Evolutionary conservation across 2,113 vertebrate genomes (phyloP).

Genomic region (Pachypanchax playfairii): DNA sequence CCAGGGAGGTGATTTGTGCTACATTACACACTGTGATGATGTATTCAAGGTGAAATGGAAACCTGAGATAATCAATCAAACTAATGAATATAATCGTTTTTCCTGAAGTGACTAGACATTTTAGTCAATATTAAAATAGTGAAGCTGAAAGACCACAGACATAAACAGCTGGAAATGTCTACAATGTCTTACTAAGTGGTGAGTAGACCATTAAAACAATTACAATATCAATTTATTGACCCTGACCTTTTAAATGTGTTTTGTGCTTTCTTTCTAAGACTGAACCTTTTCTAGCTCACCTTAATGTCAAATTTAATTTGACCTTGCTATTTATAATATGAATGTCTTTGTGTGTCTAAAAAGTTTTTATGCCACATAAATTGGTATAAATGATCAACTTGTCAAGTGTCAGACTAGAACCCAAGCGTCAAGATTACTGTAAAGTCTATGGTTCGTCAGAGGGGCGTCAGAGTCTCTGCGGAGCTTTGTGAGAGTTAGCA

Average conservation of each 20-base stretch:
- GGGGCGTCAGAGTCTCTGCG: too few species aligned
- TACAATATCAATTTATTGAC: conserved; percentile 10
- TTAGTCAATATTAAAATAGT: conserved; percentile 9
- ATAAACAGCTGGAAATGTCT: not conserved
- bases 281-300: not conserved
- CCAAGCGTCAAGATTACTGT: too few species aligned
- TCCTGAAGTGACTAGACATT: not conserved
- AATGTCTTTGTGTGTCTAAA: conserved; percentile 30
- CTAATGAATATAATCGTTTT: conserved; percentile 25
- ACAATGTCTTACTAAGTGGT: not conserved
- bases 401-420: conserved; percentile 32
- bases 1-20: conserved; percentile 20
- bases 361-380: conserved; percentile 25
- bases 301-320: conserved; percentile 24
- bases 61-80: conserved; percentile 12
- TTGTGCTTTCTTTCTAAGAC: conserved; percentile 3
- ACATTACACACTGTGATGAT: conserved; percentile 17
- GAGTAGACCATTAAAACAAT: conserved; percentile 1
- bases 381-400: conserved; percentile 31
- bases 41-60: conserved; percentile 29
- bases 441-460: too few species aligned
- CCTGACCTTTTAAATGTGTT: conserved; percentile 14
- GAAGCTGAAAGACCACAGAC: not conserved
- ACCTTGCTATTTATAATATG: conserved; percentile 31
- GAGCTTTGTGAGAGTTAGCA: too few species aligned